phyloP scores from a whole-genome alignment of 1,140 invertebrate species.

The Teleogryllus occipitalis region DNA sequence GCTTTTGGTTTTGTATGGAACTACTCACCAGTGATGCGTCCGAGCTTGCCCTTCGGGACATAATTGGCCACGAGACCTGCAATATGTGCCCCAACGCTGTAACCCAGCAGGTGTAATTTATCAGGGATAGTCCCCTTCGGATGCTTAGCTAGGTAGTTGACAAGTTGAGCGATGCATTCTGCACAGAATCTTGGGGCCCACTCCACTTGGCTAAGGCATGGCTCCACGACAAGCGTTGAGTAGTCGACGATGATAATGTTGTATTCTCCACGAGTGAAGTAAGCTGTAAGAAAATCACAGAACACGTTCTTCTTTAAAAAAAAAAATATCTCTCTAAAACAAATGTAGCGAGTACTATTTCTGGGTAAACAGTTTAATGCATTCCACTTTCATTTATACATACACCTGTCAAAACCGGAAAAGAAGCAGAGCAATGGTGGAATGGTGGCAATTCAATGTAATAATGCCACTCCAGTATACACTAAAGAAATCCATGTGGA shows the following conservation, averaged over 20 bases:
- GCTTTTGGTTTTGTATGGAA: no score
- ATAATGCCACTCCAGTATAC: no score
- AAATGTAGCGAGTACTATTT: neutral
- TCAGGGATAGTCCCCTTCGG: conserved; percentile 62
- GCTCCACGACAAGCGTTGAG: conserved; percentile 66
- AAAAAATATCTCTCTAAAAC: neutral
- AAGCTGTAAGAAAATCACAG: conserved; percentile 43
- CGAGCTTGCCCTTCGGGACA: conserved; percentile 57
- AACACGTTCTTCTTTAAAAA: neutral
- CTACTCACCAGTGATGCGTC: conserved; percentile 63
- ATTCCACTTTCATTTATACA: no score
- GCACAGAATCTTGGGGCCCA: conserved; percentile 73
- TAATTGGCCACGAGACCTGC: conserved; percentile 72
- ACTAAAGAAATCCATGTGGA: no score
- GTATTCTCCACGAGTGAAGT: conserved; percentile 68
- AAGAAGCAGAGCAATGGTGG: no score
- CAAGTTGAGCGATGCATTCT: conserved; percentile 71
- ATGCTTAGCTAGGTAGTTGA: conserved; percentile 67
- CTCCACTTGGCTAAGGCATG: conserved; percentile 69
- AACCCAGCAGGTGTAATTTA: conserved; percentile 69
- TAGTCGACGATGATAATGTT: conserved; percentile 85
- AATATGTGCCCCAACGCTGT: conserved; percentile 78
- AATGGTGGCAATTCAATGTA: no score
- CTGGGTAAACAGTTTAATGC: neutral
- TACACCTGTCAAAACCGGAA: no score